Percentiles rank a stretch among this genome's conserved stretches.
Evolutionary conservation across 1,140 invertebrate genomes (phyloP).

Genomic region (Cataglyphis hispanica): DNA sequence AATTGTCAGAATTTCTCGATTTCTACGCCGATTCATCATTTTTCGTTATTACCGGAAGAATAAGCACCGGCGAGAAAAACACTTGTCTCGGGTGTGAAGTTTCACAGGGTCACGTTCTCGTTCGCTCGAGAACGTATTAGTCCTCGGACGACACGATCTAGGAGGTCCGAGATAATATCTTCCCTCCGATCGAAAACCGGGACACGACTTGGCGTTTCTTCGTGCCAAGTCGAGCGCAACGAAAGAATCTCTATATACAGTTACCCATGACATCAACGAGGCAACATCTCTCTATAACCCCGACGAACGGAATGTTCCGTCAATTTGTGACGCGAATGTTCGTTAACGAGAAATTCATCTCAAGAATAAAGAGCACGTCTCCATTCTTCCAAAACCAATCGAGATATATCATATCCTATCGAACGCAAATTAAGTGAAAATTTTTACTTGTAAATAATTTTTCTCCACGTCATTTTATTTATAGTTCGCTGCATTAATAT

Average conservation of each 20-base stretch:
- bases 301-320: conserved; percentile 43
- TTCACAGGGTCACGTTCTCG: conserved; percentile 29
- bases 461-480: neutral
- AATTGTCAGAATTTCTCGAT: neutral
- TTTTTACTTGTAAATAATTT: neutral
- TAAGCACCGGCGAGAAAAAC: conserved; percentile 12
- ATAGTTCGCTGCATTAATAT: neutral
- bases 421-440: neutral
- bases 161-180: conserved; percentile 65
- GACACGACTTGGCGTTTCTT: conserved; percentile 51
- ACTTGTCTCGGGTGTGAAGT: conserved; percentile 37
- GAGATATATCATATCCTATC: neutral
- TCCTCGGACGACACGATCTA: conserved; percentile 35
- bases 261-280: conserved; percentile 52
- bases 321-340: conserved; percentile 10
- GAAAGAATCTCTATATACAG: conserved; percentile 70
- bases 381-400: neutral
- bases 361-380: neutral
- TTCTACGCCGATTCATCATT: neutral
- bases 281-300: conserved; percentile 14
- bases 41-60: neutral
- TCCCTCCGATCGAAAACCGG: conserved; percentile 63
- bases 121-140: conserved; percentile 12
- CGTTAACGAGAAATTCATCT: conserved; percentile 9
- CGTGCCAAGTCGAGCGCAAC: conserved; percentile 65